Evolutionary conservation across 2,113 vertebrate species (phyloP).

Genomic region (Oncorhynchus masou): DNA sequence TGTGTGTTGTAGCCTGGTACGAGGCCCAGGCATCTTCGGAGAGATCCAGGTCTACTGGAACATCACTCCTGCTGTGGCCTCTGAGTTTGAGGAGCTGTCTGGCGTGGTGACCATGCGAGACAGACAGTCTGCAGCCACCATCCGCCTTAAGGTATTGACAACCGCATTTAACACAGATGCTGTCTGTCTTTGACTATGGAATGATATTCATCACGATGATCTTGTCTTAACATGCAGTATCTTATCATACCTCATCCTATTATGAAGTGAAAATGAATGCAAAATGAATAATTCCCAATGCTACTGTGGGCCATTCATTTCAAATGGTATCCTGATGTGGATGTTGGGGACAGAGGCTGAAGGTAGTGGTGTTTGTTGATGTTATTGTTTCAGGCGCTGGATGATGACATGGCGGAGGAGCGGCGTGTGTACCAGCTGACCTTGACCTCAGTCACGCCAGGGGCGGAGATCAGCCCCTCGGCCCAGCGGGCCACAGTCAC

Average conservation of each 20-base stretch:
- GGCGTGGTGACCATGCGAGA: conserved; percentile 83
- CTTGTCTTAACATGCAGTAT: no score
- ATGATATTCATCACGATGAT: no score
- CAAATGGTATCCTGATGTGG: neutral
- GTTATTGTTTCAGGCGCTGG: conserved; percentile 70
- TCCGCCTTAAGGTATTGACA: conserved; percentile 81
- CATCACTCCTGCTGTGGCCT: conserved; percentile 78
- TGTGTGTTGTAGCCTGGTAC: conserved; percentile 73
- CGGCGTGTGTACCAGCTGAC: conserved; percentile 80
- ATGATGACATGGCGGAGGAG: conserved; percentile 86
- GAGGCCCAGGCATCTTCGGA: conserved; percentile 84
- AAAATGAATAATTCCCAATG: no score
- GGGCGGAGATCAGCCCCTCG: conserved; percentile 74
- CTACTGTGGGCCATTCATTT: neutral
- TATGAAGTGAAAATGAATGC: no score
- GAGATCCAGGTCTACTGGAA: conserved; percentile 85
- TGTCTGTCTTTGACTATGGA: no score
- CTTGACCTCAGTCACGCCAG: conserved; percentile 76
- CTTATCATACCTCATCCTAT: no score
- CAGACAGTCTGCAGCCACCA: conserved; percentile 79
- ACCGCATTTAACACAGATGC: no score
- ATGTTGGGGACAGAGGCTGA: neutral
- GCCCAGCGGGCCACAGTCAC: conserved; percentile 77
- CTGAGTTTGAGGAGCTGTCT: conserved; percentile 80
- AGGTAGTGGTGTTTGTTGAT: neutral